Base-by-base conservation (phyloP, 2,888 invertebrate genomes). In the Dastarcus helophoroides region DNA sequence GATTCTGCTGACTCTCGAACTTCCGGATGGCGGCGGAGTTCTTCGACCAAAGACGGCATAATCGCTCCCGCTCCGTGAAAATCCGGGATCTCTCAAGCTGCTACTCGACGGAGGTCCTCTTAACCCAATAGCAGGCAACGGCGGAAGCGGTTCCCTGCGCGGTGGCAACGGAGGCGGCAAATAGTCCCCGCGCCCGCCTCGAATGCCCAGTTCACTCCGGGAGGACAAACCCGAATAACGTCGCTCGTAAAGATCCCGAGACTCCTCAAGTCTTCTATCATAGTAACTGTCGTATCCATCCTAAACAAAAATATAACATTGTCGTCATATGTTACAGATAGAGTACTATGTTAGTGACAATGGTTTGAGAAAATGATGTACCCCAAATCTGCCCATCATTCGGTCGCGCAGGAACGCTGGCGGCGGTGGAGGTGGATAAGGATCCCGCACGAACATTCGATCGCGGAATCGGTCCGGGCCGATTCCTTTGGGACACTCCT, bases 351-450 rank as follows among this genome's bases (percentile, higher is more conserved):
- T n/a, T n/a, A n/a, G n/a, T n/a, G n/a, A n/a, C n/a, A n/a, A n/a
- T n/a, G n/a, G n/a, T n/a, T n/a, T n/a, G n/a, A n/a, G n/a, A n/a
- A n/a, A n/a, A n/a, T n/a, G n/a, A n/a, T 68, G 76, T 77, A 80
- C 80, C 78, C 79, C 78, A 72, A 79, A 80, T 69, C 83, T 80
- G 70, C 84, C 84, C 81, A 88, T 83, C 71, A 86, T 79, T 69
- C 86, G 77, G 69, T 88, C 86, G 68, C 85, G 79, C 54, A 88
- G 76, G 76, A 86, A 88, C 51, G 84, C 82, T 59, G 82, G 81
- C 67, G 83, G 85, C 64, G 86, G 85, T 63, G 86, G 86, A 62
- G 86, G 86, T 51, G 86, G 86, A 68, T 86, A 86, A 52, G 85
- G 83, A 66, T 85, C 84, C 63, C 85, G 80, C 63, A 81, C 81